A percentile compares a stretch with the other conserved stretches of the same genome.
Evolutionary conservation across 2,113 vertebrate genomes (phyloP).

Genomic region (Telmatochromis sp.): DNA sequence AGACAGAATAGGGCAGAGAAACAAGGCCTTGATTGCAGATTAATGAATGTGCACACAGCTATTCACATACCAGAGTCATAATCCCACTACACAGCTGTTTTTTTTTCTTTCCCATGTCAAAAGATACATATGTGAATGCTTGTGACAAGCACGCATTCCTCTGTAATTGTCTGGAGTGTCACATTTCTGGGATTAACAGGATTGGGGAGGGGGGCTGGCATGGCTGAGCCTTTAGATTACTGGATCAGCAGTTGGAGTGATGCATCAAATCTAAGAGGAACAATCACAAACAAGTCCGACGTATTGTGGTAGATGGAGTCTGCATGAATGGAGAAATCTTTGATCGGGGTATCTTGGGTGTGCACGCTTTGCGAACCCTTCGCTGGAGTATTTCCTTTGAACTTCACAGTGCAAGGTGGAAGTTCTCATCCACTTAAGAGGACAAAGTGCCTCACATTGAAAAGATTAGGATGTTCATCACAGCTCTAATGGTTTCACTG

Average conservation of each 20-base stretch:
- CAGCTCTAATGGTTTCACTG: background rate
- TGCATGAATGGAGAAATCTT: background rate
- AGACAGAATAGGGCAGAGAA: background rate
- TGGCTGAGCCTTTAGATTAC: conserved; percentile 15
- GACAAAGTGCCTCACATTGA: background rate
- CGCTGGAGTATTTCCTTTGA: background rate
- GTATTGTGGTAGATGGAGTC: background rate
- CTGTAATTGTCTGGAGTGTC: conserved; percentile 57
- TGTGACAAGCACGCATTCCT: conserved; percentile 32
- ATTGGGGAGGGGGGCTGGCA: background rate
- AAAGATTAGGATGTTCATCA: background rate
- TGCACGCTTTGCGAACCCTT: background rate
- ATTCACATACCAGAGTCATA: conserved; percentile 39
- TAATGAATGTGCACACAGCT: conserved; percentile 19
- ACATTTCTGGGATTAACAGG: conserved; percentile 65
- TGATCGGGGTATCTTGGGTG: background rate
- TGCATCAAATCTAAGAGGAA: background rate
- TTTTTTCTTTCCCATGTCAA: conserved; percentile 18
- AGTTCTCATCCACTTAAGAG: background rate
- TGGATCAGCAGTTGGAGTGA: conserved; percentile 29
- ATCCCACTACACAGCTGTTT: background rate
- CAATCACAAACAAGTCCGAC: background rate
- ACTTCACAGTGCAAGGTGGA: background rate
- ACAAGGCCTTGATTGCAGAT: conserved; percentile 37
- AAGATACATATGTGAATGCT: conserved; percentile 19